Base-by-base conservation (phyloP, 2,888 invertebrate genomes). In the Sphecodes monilicornis region DNA sequence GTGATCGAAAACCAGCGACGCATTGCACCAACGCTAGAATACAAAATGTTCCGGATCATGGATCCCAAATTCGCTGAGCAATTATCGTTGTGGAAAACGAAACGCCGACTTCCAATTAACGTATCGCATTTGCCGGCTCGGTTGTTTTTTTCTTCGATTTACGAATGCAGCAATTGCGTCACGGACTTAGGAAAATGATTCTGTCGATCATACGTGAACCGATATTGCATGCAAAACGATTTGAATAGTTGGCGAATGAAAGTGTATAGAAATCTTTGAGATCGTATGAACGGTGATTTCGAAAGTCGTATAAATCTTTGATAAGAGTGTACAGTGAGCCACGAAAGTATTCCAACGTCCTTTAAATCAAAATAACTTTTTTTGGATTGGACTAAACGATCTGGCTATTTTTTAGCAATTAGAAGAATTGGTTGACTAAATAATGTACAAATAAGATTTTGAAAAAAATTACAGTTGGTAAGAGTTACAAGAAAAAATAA, bases 81-180 rank as follows among this genome's bases (percentile, higher is more conserved):
- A 87, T 89, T 86, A 88, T 85, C 81, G 76, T 79, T 64, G 29
- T 70, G 76, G 84, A 80, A 88, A 88, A 78, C 84, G 75, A 86
- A 89, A 89, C 82, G 77, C 78, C 73, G 78, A 74, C 74, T 77
- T 82, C 82, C 88, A 87, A 89, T 89, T 89, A 89, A 88, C 85
- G 83, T 76, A 80, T 70, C 60, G 79, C 70, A 78, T 73, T 85
- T 73, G 69, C 22, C 54, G 73, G 69, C 29, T 76, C 78, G 79
- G 72, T 82, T 69, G 26, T 46, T 82, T 76, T 50, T 46, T 79
- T 80, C 79, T 39, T 79, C 39, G 73, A 32, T 82, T 74, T 54
- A 18, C 72, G 54, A 83, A 50, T 66, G 29, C 18, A 26, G 46
- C 39, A 36, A 11, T 54, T 46, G n/a, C 46, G 66, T 36, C 36